A percentile compares a stretch with the other conserved stretches of the same genome.
Conservation (phyloP, 2,888 invertebrate species). For the Helobdella robusta region DNA sequence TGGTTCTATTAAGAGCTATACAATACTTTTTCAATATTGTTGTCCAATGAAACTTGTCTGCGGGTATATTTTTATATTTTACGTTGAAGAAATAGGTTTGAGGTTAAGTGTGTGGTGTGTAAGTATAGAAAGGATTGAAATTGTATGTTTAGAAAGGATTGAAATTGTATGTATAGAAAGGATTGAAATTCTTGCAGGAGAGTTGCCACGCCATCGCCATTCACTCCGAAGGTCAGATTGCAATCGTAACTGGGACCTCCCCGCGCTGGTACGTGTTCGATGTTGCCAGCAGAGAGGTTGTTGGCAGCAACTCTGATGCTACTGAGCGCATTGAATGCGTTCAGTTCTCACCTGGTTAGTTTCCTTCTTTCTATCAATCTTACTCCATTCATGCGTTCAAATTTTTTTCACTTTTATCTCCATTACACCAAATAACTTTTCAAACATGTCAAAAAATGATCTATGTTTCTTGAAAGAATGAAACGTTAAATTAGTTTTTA, state of each 20-base stretch:
- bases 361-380: not conserved
- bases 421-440: not conserved
- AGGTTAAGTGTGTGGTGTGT: too few species aligned
- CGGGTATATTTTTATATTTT: too few species aligned
- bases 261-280: constrained; percentile 78
- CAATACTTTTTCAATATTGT: too few species aligned
- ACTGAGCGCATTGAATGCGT: constrained; percentile 50
- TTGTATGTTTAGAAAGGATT: too few species aligned
- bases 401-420: not conserved
- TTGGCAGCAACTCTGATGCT: constrained; percentile 48
- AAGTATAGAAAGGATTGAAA: too few species aligned
- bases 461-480: not conserved
- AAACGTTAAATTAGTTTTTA: too few species aligned
- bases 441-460: too few species aligned
- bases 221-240: constrained; percentile 65
- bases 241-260: constrained; percentile 67
- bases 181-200: constrained; percentile 60
- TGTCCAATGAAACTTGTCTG: too few species aligned
- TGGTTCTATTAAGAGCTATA: too few species aligned
- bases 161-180: too few species aligned
- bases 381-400: not conserved
- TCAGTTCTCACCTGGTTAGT: constrained; percentile 50
- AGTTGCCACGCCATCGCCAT: constrained; percentile 73
- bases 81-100: too few species aligned
- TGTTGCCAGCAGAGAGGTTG: constrained; percentile 60